Evolutionary conservation across 1,140 invertebrate genomes (phyloP), one percentile per base, ranked within the genome.

Genomic region (Drosophila tani): DNA sequence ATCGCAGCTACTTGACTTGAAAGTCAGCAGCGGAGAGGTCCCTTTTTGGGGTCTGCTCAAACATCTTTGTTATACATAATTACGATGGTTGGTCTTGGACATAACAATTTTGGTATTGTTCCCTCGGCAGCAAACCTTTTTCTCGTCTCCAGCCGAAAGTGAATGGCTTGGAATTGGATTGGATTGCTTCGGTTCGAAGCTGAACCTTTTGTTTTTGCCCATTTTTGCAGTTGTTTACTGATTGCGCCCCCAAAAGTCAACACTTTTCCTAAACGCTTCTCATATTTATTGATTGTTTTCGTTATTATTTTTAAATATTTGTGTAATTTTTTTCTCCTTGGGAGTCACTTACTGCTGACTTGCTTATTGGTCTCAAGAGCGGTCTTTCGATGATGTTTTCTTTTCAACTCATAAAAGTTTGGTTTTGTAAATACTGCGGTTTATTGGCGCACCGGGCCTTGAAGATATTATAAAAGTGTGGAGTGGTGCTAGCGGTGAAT

Each of bases 241-340:
- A 87, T 87, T 88, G 85, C 84, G 69, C 83, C 69, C 75, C 57
- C 60, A 71, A 55, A 55, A 77, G 77, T 75, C 65, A 88, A 79
- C 74, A 75, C 79, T 81, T 87, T 84, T 73, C 55, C 57, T 75
- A 81, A 88, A 88, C 63, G 85, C 67, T 75, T 79, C 51, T 38
- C 58, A 78, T 74, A 71, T 62, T 81, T 82, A 83, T 88, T 81
- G 71, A 88, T 88, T 77, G 84, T 88, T 88, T 86, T 77, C 68
- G 80, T 76, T 87, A 66, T 79, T 74, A 79, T 76, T 82, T 55
- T 80, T 83, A 82, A 86, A 82, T 83, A 82, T 86, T 79, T 82
- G 71, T 76, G 62, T 74, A 69, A 51, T 70, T 82, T 87, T 62
- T 49, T 58, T 62, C 40, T 47, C 17, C 45, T 71, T 24, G 41